Evolutionary conservation across 1,140 invertebrate genomes (phyloP), one percentile per base, ranked within the genome.

Genomic region (Lepidurus arcticus): DNA sequence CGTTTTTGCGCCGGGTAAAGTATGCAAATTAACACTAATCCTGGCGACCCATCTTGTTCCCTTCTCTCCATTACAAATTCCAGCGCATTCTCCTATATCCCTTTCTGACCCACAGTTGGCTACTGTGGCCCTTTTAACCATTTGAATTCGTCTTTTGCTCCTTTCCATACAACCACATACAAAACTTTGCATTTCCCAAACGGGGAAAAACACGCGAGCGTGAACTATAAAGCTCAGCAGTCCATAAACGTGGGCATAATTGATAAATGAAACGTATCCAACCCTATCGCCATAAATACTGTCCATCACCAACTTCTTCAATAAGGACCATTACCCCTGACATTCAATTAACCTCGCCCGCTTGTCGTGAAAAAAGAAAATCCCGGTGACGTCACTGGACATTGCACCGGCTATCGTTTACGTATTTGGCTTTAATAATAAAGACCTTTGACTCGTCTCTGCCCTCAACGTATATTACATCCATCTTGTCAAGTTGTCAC

Each of bases 51-150:
- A 65, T 65, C 53, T 65, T 65, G 16, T 16, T 21, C 9, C 53
- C 13, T 65, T 65, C 53, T 65, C 53, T 21, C 53, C 53, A 65
- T 65, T 65, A 65, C 53, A 65, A 65, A 65, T 65, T 65, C 53
- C 53, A 65, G 13, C 53, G 21, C 21, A 65, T 65, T 65, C 53
- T 65, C 21, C 21, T 8, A 65, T 21, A 65, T 65, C 53, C 53
- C 53, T 65, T 65, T 65, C 53, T 7, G 21, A 65, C 53, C 53
- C 4, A 21, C 53, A 65, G 16, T 65, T 65, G 53, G 13, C 53
- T 65, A 65, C 53, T 65, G 53, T 65, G 53, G 16, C 8, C 53
- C 53, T 21, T 21, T 21, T 21, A 9, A 13, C 53, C 53, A n/a
- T 13, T 21, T 1, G 53, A 65, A 65, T 65, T 65, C 53, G 21